Evolutionary conservation across 2,888 invertebrate genomes (phyloP).

Genomic region (Folsomia manolachei): DNA sequence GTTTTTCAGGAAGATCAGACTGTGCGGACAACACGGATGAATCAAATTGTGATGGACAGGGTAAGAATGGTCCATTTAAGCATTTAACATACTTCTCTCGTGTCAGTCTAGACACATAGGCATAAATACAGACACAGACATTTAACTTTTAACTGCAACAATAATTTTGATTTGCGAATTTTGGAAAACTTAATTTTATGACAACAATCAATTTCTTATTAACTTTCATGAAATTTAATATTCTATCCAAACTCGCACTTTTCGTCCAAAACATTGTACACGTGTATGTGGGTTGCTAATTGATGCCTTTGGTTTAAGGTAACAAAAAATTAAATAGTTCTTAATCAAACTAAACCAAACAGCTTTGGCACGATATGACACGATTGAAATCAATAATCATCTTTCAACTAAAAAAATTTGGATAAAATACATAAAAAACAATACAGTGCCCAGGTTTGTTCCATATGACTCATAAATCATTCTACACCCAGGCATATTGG

Average conservation of each 20-base stretch:
- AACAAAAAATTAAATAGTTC: background rate
- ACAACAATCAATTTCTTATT: background rate
- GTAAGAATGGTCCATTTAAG: background rate
- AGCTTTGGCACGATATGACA: background rate
- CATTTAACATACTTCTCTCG: background rate
- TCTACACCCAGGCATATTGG: too few relatives aligned
- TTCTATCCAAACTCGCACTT: too few relatives aligned
- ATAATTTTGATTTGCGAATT: background rate
- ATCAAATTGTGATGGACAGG: background rate
- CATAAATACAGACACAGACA: background rate
- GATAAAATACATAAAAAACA: too few relatives aligned
- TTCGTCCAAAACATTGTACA: background rate
- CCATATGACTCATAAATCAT: too few relatives aligned
- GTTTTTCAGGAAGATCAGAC: conserved; percentile 21
- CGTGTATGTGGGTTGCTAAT: background rate
- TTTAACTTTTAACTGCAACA: background rate
- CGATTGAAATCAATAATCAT: background rate
- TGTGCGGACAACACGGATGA: conserved; percentile 30
- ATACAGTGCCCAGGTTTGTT: too few relatives aligned
- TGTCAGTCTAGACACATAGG: background rate
- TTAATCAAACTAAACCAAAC: background rate
- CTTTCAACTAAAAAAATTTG: background rate
- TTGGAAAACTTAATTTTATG: background rate
- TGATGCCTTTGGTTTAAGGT: background rate
- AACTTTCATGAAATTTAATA: background rate